A percentile compares a stretch with the other conserved stretches of the same genome.
phyloP scores from a whole-genome alignment of 2,888 invertebrate species.

The Blomia tropicalis region DNA sequence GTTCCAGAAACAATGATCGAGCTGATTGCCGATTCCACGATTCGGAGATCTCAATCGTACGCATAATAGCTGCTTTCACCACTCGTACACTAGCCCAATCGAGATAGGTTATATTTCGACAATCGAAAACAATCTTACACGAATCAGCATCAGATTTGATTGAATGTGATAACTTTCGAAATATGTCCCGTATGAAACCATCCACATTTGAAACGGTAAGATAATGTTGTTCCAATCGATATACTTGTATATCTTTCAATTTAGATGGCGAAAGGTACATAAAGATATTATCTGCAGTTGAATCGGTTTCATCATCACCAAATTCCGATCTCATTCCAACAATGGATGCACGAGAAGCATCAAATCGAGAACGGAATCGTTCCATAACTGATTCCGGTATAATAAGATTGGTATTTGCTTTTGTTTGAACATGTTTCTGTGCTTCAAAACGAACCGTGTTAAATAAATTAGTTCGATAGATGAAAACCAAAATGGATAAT shows the following conservation, averaged over 20 bases:
- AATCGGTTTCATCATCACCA: not conserved
- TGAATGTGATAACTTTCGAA: not conserved
- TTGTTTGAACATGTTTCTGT: not conserved
- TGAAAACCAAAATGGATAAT: not conserved
- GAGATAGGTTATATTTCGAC: not conserved
- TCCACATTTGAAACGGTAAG: conserved; percentile 2
- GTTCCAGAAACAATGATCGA: not conserved
- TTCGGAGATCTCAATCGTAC: not conserved
- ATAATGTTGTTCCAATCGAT: not conserved
- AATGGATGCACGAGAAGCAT: not conserved
- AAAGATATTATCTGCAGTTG: not conserved
- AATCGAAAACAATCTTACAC: not conserved
- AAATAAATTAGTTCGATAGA: not conserved
- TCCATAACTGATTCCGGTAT: not conserved
- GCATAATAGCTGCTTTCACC: not conserved
- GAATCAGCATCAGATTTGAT: not conserved
- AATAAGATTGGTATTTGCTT: not conserved
- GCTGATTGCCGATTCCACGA: conserved; percentile 2
- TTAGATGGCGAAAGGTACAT: not conserved
- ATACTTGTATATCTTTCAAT: not conserved
- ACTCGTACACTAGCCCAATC: conserved; percentile 14
- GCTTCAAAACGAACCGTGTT: not conserved
- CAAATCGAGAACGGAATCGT: not conserved
- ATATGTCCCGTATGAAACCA: conserved; percentile 6
- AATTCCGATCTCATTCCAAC: no score